These are phyloP conservation scores for Callithrix jacchus DNA, from an alignment of 2,113 vertebrate genomes.

Conservation along the genomic window DNA sequence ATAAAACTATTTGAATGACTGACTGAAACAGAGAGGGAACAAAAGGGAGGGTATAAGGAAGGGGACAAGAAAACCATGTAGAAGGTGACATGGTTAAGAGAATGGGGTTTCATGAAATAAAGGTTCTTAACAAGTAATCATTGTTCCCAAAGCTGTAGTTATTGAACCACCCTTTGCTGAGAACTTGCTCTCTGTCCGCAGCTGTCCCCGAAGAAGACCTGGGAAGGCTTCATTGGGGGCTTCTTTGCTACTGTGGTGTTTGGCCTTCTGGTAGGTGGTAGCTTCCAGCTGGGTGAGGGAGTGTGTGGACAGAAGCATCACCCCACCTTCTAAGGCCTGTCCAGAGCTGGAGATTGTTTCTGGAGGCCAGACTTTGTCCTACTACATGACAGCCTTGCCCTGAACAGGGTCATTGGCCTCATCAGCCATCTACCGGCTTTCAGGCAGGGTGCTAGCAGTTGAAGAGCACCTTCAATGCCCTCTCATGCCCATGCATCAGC, in stretches of 20 bases:
- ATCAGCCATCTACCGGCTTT: background rate
- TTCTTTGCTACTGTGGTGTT: conserved; percentile 96
- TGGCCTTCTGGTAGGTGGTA: conserved; percentile 91
- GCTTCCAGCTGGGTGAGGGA: too few relatives aligned
- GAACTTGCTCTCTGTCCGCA: conserved; percentile 74
- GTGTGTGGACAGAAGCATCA: background rate
- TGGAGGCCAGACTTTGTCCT: background rate
- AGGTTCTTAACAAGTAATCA: background rate
- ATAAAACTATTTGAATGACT: background rate
- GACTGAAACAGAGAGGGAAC: background rate
- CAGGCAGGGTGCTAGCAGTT: background rate
- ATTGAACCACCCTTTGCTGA: background rate
- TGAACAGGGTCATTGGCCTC: background rate
- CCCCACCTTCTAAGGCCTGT: background rate
- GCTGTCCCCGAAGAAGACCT: conserved; percentile 99
- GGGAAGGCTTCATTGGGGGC: conserved; percentile 99
- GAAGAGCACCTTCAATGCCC: background rate
- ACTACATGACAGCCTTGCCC: background rate
- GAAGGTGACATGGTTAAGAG: background rate
- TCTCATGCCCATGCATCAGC: background rate
- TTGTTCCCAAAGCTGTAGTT: background rate
- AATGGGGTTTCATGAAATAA: background rate
- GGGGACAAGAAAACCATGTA: background rate
- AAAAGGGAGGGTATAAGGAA: background rate
- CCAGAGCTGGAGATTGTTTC: background rate